A percentile compares a stretch with the other conserved stretches of the same genome.
phyloP scores from a whole-genome alignment of 2,888 invertebrate genomes.

The Hyalella azteca region DNA sequence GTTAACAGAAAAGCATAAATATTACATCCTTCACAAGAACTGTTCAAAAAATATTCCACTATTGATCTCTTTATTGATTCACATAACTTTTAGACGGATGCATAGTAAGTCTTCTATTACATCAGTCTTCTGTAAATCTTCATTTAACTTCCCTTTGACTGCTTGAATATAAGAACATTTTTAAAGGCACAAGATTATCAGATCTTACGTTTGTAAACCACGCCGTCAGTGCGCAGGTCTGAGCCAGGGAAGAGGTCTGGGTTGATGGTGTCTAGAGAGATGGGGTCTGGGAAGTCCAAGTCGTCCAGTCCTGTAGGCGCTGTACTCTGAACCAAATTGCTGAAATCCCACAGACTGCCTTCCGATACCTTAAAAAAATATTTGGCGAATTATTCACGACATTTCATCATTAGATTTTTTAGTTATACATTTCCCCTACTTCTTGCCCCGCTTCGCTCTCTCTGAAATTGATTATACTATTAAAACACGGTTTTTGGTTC shows the following conservation, averaged over 20 bases:
- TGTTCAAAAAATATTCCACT: not conserved
- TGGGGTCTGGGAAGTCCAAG: slow-evolving; percentile 4
- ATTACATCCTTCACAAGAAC: not conserved
- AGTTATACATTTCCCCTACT: too few relatives aligned
- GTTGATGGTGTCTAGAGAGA: slow-evolving; percentile 19
- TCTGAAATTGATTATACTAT: too few relatives aligned
- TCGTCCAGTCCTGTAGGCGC: not conserved
- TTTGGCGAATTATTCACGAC: too few relatives aligned
- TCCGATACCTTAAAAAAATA: not conserved
- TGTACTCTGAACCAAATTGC: not conserved
- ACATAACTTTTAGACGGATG: too few relatives aligned
- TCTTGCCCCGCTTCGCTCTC: too few relatives aligned
- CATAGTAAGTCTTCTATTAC: too few relatives aligned
- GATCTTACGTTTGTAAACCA: not conserved
- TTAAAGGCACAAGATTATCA: not conserved
- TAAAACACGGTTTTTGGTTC: too few relatives aligned
- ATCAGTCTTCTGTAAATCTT: too few relatives aligned
- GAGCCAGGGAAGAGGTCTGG: slow-evolving; percentile 29
- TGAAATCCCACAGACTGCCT: slow-evolving; percentile 7
- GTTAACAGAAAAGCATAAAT: not conserved
- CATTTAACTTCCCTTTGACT: too few relatives aligned
- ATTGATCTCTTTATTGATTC: too few relatives aligned
- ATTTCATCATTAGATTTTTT: too few relatives aligned
- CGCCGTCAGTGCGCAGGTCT: slow-evolving; percentile 16
- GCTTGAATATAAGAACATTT: not conserved